Conservation (phyloP, 1,140 invertebrate species). For the Drosophila nigromelanica region DNA sequence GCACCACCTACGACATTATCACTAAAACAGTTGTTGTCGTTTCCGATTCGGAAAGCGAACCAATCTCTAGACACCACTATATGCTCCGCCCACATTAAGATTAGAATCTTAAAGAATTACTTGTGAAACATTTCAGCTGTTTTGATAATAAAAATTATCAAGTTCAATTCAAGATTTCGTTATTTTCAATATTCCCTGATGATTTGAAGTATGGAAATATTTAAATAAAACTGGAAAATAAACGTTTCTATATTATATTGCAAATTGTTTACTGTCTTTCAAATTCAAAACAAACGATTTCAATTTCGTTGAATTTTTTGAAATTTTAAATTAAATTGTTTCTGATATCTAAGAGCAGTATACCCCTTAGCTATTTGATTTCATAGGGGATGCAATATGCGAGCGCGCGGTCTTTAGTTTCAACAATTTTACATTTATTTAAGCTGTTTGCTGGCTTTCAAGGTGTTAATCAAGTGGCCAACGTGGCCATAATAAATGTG, state of each 20-base stretch:
- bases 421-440: constrained; percentile 62
- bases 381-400: constrained; percentile 11
- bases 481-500: constrained; percentile 67
- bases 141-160: no score
- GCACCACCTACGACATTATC: constrained; percentile 93
- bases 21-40: constrained; percentile 93
- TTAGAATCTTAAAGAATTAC: not conserved
- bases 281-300: no score
- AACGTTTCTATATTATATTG: no score
- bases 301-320: no score
- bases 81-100: not conserved
- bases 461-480: constrained; percentile 75
- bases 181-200: no score
- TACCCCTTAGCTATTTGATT: not conserved
- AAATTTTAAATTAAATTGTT: no score
- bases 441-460: constrained; percentile 28
- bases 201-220: no score
- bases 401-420: constrained; percentile 23
- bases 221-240: no score
- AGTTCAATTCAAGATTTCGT: no score
- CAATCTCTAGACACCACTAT: not conserved
- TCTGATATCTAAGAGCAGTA: not conserved
- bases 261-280: no score
- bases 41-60: not conserved
- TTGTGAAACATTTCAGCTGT: no score